Evolutionary conservation across 2,888 invertebrate genomes (phyloP), one percentile per base, ranked within the genome.

Genomic region (Drosophila histrio): DNA sequence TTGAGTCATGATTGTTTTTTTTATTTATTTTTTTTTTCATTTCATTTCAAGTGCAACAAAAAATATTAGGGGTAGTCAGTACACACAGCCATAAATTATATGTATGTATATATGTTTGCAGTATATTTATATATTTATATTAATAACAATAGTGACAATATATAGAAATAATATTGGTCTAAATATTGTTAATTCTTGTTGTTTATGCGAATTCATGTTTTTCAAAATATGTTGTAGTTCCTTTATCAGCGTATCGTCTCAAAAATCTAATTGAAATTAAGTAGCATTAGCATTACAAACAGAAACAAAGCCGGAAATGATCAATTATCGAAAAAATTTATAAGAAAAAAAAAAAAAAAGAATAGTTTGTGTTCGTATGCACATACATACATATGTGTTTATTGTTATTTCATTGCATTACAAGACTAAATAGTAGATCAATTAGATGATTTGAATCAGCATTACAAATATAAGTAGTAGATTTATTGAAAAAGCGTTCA

Each of bases 161-260:
- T 61, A 47, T 50, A 17, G 34, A 44, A 52, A 49, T 32, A 58
- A 67, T 56, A 60, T 61, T 64, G 26, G 26, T 28, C 26, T 15
- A 17, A 47, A 49, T 61, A 53, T 60, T 60, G 32, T 38, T 32
- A 19, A 64, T 54, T 68, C 41, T 44, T 49, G 50, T 60, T 38
- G 21, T 41, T 76, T 34, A 59, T 71, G 72, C 73, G 69, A 74
- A 70, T 73, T 89, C 77, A 89, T 89, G 89, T 90, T 90, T 90
- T 90, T 90, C 89, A 89, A 89, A 82, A 89, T 89, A 89, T 90
- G 89, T 90, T 90, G 89, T 88, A 89, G 84, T 89, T 89, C 78
- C 69, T 79, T 74, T 81, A 77, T 71, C 58, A 53, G 41, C 53
- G 69, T 67, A 70, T 59, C 32, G 38, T 72, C 62, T 68, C 43